phyloP scores from a whole-genome alignment of 2,888 invertebrate species.

The Andrena haemorrhoa region DNA sequence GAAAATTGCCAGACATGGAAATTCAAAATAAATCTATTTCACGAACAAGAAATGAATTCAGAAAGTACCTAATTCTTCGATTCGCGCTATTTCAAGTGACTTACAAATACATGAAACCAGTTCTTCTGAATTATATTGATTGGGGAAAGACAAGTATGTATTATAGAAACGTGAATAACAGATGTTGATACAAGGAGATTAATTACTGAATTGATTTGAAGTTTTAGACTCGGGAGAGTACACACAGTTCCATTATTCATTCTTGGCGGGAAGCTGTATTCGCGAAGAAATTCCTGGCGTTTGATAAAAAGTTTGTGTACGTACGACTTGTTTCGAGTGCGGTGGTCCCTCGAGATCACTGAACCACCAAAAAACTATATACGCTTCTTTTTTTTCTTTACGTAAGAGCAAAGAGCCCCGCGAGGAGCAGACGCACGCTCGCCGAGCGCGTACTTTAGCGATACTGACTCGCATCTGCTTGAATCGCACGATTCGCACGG shows the following conservation, averaged over 20 bases:
- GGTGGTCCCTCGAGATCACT: constrained; percentile 7
- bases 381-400: constrained; percentile 43
- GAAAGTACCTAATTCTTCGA: no score
- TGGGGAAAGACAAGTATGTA: no score
- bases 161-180: no score
- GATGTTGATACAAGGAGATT: no score
- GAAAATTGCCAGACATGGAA: no score
- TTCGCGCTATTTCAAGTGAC: no score
- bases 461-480: constrained; percentile 42
- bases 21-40: no score
- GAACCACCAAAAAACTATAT: constrained; percentile 29
- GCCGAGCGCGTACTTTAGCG: constrained; percentile 15
- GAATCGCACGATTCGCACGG: constrained; percentile 40
- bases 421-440: constrained; percentile 12
- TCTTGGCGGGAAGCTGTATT: constrained; percentile 18
- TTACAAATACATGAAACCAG: no score
- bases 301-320: neutral
- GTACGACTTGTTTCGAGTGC: constrained; percentile 4
- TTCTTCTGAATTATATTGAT: no score
- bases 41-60: no score
- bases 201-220: neutral
- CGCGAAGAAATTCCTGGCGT: neutral
- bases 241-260: neutral
- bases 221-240: neutral
- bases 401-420: constrained; percentile 51